A percentile compares a stretch with the other conserved stretches of the same genome.
Evolutionary conservation across 2,888 invertebrate species (phyloP).

Genomic region (Drosophila antonietae): DNA sequence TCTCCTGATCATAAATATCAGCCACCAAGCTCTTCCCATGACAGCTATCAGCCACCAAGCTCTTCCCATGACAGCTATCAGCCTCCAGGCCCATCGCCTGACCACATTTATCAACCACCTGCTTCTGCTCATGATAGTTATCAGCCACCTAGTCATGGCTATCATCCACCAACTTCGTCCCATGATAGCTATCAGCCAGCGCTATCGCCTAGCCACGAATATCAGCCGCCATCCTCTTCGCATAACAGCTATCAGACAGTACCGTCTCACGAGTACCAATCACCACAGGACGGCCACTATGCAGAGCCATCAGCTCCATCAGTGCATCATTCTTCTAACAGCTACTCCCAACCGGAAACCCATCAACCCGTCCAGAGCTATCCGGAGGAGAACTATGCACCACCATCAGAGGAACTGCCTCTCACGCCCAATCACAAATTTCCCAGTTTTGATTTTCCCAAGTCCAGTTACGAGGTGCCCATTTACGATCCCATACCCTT

Average conservation of each 20-base stretch:
- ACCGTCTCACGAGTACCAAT: conserved; percentile 6
- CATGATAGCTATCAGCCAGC: conserved; percentile 22
- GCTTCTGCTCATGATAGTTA: conserved; percentile 7
- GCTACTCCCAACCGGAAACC: conserved; percentile 43
- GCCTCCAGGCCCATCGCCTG: neutral
- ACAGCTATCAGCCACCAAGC: neutral
- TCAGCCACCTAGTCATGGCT: conserved; percentile 22
- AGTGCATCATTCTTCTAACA: conserved; percentile 14
- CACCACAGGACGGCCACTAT: conserved; percentile 2
- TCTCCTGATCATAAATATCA: conserved; percentile 6
- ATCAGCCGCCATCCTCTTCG: conserved; percentile 12
- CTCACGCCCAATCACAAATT: conserved; percentile 79
- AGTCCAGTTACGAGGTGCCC: conserved; percentile 84
- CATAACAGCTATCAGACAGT: conserved; percentile 8
- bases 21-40: conserved; percentile 18
- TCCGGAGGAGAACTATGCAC: conserved; percentile 67
- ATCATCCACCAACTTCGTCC: conserved; percentile 12
- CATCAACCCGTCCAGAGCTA: conserved; percentile 37
- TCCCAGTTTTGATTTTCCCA: conserved; percentile 82
- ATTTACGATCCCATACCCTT: conserved; percentile 83
- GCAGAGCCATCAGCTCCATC: conserved; percentile 25
- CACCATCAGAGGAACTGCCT: conserved; percentile 80
- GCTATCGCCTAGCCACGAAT: conserved; percentile 15
- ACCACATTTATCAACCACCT: conserved; percentile 43
- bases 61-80: conserved; percentile 21